Evolutionary conservation across 2,888 invertebrate genomes (phyloP), one percentile per base, ranked within the genome.

Genomic region (Beris morrisii): DNA sequence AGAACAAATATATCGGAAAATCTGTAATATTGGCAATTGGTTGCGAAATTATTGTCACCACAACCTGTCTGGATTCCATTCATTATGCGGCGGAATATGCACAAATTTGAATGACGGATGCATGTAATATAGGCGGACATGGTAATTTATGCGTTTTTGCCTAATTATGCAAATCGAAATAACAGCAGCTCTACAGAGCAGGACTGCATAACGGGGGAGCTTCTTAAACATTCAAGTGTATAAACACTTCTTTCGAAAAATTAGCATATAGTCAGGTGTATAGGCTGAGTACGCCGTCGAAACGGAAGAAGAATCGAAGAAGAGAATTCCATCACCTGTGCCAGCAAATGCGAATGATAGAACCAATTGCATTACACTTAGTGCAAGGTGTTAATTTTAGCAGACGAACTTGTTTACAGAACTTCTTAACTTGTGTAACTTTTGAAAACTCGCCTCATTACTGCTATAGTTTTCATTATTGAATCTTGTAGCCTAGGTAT

Each of bases 111-210:
- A 61, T 61, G 52, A 22, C 5, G 61, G 30, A 52, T 43, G 28
- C 31, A 53, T 28, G 53, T n/a, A 38, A 64, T 64, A 63, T 65
- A 63, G 65, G 63, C 64, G 56, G 52, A 66, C 66, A 69, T 28
- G 56, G 64, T 54, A 64, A 64, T 64, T 53, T 64, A 64, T 64
- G 56, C 55, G 31, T 46, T 56, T 65, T 56, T 38, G 65, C 48
- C 65, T 65, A 65, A 65, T 65, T 56, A 65, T 65, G 65, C 65
- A 65, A 65, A 65, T 65, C 38, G 9, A 28, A 31, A 53, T 4
- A 28, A 53, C 48, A 6, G 22, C 15, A 43, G 30, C 15, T 6
- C 30, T 9, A 38, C 38, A 5, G 38, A 7, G 38, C 38, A 38
- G 22, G 38, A 38, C 38, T 38, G 38, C 38, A 38, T 38, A 38